Evolutionary conservation across 2,797 vertebrate genomes (phyloP).

Genomic region (Aphelocoma californica): DNA sequence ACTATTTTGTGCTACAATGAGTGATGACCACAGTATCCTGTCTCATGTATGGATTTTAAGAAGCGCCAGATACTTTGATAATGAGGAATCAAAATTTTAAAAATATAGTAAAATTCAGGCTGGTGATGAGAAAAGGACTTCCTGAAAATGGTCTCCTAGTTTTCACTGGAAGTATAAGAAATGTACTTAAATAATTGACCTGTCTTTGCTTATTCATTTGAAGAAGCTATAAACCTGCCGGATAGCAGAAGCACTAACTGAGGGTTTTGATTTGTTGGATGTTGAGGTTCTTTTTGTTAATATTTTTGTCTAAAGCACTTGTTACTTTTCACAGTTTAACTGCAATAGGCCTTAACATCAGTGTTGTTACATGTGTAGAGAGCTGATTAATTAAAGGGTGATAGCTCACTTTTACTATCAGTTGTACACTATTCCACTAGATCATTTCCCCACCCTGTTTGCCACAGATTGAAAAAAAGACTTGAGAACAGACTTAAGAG

Average conservation of each 20-base stretch:
- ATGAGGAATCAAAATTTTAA: neutral
- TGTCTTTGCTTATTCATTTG: neutral
- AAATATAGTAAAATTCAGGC: neutral
- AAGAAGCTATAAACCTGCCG: neutral
- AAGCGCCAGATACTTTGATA: neutral
- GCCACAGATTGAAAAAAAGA: neutral
- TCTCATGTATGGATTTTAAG: neutral
- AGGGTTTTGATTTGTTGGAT: neutral
- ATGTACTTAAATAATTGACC: neutral
- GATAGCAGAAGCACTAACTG: neutral
- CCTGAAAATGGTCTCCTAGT: neutral
- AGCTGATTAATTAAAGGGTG: neutral
- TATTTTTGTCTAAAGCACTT: neutral
- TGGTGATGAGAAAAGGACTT: neutral
- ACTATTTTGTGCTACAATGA: neutral
- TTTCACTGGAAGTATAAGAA: neutral
- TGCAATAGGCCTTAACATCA: neutral
- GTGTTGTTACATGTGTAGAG: neutral
- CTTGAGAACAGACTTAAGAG: neutral
- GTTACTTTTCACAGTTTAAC: neutral
- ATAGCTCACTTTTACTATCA: neutral
- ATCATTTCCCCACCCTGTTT: neutral
- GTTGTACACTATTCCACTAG: neutral
- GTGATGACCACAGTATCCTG: neutral
- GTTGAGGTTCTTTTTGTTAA: rapidly evolving